Evolutionary conservation across 2,888 invertebrate genomes (phyloP).

Genomic region (Chaetogeoica ovagalla): DNA sequence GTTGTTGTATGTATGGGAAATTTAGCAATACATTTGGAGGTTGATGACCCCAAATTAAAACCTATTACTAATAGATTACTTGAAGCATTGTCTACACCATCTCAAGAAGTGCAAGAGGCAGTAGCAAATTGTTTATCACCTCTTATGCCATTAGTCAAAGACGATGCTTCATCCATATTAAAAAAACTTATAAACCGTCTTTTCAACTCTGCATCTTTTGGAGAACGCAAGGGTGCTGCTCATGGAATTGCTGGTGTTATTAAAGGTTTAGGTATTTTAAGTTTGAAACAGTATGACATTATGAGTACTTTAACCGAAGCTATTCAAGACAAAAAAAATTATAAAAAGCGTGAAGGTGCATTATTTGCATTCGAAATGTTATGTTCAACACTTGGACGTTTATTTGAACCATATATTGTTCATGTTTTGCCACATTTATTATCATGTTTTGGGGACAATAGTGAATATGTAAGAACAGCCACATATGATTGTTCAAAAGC

Average conservation of each 20-base stretch:
- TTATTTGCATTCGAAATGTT: conserved; percentile 97
- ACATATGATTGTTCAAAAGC: conserved; percentile 96
- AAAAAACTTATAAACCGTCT: conserved; percentile 83
- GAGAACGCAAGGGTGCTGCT: conserved; percentile 89
- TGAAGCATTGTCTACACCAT: conserved; percentile 91
- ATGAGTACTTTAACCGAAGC: conserved; percentile 91
- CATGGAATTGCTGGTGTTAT: conserved; percentile 96
- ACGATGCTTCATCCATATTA: conserved; percentile 85
- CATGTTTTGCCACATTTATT: conserved; percentile 93
- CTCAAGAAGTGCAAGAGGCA: conserved; percentile 96
- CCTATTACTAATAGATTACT: conserved; percentile 92
- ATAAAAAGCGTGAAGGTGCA: conserved; percentile 90
- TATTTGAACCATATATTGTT: conserved; percentile 98
- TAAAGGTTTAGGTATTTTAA: conserved; percentile 94
- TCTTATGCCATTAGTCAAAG: conserved; percentile 87
- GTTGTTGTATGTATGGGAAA: conserved; percentile 97
- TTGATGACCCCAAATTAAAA: conserved; percentile 83
- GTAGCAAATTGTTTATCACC: conserved; percentile 95
- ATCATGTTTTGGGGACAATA: conserved; percentile 94
- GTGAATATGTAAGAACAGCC: conserved; percentile 92
- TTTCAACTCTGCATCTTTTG: conserved; percentile 89
- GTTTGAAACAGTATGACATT: conserved; percentile 91
- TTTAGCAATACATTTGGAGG: conserved; percentile 91
- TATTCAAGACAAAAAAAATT: conserved; percentile 96
- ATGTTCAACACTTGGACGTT: conserved; percentile 88